Percentiles rank a stretch among this genome's conserved stretches.
Conservation (phyloP, 2,888 invertebrate species). For the Himalopsyche japonica region DNA sequence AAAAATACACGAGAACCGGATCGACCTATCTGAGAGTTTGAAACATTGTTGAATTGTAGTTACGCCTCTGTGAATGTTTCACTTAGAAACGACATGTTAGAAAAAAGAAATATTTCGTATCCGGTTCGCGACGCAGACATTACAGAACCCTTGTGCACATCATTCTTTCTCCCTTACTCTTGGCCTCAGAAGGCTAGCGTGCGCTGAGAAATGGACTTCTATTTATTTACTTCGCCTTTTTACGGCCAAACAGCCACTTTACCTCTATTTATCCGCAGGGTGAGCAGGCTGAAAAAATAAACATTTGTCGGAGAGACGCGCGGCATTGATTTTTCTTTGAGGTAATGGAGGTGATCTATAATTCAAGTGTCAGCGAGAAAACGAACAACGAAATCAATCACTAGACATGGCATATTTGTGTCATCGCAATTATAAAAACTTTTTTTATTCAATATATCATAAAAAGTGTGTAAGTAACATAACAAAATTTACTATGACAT, state of each 20-base stretch:
- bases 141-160: not conserved
- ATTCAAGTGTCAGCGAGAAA: not conserved
- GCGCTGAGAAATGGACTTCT: conserved; percentile 33
- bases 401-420: not conserved
- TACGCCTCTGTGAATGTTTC: too few species aligned
- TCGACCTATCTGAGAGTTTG: too few species aligned
- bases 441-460: not conserved
- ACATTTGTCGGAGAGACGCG: not conserved
- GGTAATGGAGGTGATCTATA: not conserved
- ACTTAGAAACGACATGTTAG: too few species aligned
- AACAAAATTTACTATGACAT: not conserved
- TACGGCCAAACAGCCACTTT: conserved; percentile 33
- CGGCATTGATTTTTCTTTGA: not conserved
- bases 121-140: not conserved
- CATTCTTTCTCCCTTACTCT: not conserved
- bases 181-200: not conserved
- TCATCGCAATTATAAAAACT: not conserved
- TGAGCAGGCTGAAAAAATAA: not conserved
- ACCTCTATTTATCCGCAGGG: not conserved
- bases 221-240: conserved; percentile 34
- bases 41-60: too few species aligned
- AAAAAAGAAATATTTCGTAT: too few species aligned
- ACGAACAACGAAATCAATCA: not conserved
- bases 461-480: not conserved
- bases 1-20: too few species aligned